Conservation (phyloP, 2,888 invertebrate species). For the Machimus atricapillus region DNA sequence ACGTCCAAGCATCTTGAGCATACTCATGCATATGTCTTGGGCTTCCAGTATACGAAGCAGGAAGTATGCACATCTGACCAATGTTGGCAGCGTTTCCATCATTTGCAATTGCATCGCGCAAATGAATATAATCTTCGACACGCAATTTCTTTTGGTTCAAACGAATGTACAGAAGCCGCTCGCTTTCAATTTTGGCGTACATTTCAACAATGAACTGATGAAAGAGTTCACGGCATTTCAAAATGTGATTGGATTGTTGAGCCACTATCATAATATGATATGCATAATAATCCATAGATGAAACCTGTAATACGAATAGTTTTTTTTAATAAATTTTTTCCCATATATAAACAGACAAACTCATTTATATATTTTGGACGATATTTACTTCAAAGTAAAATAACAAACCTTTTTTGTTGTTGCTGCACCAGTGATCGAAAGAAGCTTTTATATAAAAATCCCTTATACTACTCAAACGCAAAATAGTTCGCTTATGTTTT, state of each 20-base stretch:
- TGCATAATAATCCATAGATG: constrained; percentile 37
- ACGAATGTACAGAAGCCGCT: constrained; percentile 51
- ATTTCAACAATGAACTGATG: constrained; percentile 56
- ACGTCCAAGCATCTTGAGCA: constrained; percentile 44
- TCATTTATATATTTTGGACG: no score
- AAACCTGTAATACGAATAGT: constrained; percentile 7
- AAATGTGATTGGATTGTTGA: no score
- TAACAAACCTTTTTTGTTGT: no score
- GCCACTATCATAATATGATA: constrained; percentile 51
- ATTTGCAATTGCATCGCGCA: constrained; percentile 34
- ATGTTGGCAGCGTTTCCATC: constrained; percentile 50
- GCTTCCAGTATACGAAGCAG: constrained; percentile 46
- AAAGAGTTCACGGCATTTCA: constrained; percentile 51
- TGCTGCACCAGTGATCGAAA: no score
- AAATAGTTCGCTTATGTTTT: no score
- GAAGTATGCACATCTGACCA: constrained; percentile 45
- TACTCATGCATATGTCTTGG: constrained; percentile 49
- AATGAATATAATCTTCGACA: no score
- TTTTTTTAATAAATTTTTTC: not conserved
- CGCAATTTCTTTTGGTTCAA: no score
- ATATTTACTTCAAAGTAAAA: no score
- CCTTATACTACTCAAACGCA: no score
- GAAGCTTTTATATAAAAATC: no score
- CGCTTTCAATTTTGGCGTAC: constrained; percentile 56
- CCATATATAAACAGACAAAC: constrained; percentile 41